Base-by-base conservation (phyloP, 2,797 vertebrate genomes). In the Buceros bicornis region DNA sequence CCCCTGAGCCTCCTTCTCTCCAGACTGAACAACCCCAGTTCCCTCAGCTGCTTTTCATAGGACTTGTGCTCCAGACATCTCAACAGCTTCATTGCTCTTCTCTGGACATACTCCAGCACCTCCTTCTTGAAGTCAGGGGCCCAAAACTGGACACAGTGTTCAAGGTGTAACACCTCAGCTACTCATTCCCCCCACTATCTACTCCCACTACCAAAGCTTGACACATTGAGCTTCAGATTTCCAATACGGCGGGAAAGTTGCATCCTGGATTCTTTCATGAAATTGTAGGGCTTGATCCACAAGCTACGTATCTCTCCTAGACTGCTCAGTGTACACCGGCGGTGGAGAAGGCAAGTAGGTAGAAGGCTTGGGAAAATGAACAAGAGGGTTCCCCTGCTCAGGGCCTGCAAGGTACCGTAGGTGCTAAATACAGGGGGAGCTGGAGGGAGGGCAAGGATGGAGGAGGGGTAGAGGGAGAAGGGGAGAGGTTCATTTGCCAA, bases 341-440 rank as follows among this genome's bases (percentile, higher is more conserved):
- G 31, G 29, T 16, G 53, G 13, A 53, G 35, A 35, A 83, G 61
- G 69, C 56, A 77, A 58, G 35, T 1, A 3, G 11, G 48, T 40
- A 48, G 65, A 74, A 86, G 87, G 11, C 48, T 56, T 29, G 25
- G 43, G 33, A 62, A 82, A 87, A 79, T 3, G 4, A 61, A 43
- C 48, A 57, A 57, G 17, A 10, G 18, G 37, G 15, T 47, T 82
- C 12, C 50, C 69, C 35, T 72, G 42, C 40, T 70, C 31, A 40
- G 22, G 61, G 43, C 25, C 45, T 64, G 18, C 20, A 17, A 1
- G 4, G 21, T 16, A 48, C 31, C 1, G 0, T 15, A 26, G 50
- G 20, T 65, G 47, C 31, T 58, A 89, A 72, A n/a, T 7, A 47
- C 8, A 58, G 14, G 11, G 40, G 21, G 53, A 74, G 19, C 4